Percentiles rank a stretch among this genome's conserved stretches.
Evolutionary conservation across 2,113 vertebrate genomes (phyloP).

Genomic region (Polypterus bichir): DNA sequence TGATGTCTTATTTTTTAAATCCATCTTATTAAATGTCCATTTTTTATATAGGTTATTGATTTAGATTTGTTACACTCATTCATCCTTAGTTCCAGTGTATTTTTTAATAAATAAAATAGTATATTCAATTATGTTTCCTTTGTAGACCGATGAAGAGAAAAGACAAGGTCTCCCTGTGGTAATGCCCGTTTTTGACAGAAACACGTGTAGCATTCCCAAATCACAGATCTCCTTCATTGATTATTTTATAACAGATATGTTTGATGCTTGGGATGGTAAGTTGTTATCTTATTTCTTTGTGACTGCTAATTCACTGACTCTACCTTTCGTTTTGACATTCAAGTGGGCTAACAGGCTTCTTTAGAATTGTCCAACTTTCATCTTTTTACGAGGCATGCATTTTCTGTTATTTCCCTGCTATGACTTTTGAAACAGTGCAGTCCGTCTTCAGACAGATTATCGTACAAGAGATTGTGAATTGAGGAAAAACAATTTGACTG

Average conservation of each 20-base stretch:
- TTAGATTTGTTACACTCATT: no score
- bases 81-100: no score
- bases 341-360: no score
- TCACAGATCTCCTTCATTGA: conserved; percentile 96
- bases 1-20: no score
- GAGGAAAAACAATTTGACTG: no score
- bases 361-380: no score
- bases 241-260: conserved; percentile 97
- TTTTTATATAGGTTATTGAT: no score
- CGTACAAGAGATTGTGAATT: no score
- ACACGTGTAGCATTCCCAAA: conserved; percentile 93
- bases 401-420: not conserved
- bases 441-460: no score
- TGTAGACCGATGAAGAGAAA: conserved; percentile 93
- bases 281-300: not conserved
- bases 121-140: conserved; percentile 19
- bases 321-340: not conserved
- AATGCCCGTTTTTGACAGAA: conserved; percentile 94
- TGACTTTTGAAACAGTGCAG: no score
- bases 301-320: not conserved
- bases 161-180: conserved; percentile 78
- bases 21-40: no score
- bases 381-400: no score
- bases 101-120: not conserved
- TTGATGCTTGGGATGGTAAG: conserved; percentile 97